Conservation (phyloP, 2,797 vertebrate species). For the Neomorphus geoffroyi region DNA sequence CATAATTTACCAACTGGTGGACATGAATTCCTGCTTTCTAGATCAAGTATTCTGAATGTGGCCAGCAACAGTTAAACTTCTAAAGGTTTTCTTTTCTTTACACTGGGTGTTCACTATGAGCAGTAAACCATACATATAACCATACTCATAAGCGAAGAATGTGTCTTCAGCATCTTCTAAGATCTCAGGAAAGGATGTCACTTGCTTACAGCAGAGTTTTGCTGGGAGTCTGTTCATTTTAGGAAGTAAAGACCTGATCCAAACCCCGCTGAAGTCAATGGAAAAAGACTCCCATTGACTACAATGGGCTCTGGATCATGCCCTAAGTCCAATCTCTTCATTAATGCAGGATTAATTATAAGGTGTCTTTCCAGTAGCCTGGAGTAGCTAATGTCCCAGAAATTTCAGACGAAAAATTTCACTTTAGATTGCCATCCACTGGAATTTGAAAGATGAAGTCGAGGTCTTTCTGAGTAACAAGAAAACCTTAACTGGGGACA, state of each 20-base stretch:
- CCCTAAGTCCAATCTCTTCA: constrained; percentile 40
- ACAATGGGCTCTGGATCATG: constrained; percentile 68
- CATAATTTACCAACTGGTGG: neutral
- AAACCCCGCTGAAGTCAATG: constrained; percentile 66
- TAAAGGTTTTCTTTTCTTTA: neutral
- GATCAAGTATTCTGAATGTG: neutral
- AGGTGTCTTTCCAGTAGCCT: neutral
- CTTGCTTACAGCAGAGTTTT: constrained; percentile 10
- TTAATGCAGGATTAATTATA: neutral
- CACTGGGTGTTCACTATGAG: neutral
- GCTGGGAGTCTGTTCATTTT: constrained; percentile 15
- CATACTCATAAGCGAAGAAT: neutral
- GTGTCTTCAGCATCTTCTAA: constrained; percentile 18
- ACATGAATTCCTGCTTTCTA: neutral
- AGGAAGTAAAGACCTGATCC: constrained; percentile 64
- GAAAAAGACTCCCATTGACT: constrained; percentile 68
- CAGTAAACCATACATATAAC: neutral
- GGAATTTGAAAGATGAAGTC: neutral
- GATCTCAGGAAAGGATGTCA: neutral
- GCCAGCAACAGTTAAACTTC: neutral
- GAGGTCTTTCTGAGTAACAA: neutral
- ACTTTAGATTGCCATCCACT: neutral
- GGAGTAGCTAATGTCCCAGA: neutral
- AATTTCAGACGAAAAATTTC: neutral
- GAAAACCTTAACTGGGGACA: neutral